Base-by-base conservation (phyloP, 2,888 invertebrate genomes). In the Erebia aethiops region DNA sequence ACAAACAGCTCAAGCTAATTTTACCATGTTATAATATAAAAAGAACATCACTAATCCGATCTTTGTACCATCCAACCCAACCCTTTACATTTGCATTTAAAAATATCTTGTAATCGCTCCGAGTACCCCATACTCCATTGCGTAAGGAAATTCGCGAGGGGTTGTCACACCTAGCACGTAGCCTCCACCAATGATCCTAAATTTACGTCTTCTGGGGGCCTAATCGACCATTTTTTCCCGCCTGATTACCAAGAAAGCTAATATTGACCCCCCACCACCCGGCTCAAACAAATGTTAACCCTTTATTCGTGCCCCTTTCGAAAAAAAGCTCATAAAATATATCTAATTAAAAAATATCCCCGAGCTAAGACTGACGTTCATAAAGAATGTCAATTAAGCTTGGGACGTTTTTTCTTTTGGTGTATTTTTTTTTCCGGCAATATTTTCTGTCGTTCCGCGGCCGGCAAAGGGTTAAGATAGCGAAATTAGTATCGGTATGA, bases 331-430 rank as follows among this genome's bases (percentile, higher is more conserved):
- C 93, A 93, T 94, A 94, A 94, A 94, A 94, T 94, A 94, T 94
- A 94, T 93, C 93, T 94, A 94, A 94, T 94, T 94, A 94, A 93
- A 94, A 94, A 94, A 94, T 93, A 93, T 93, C 91, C 93, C 87
- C 88, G 87, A 89, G 87, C 90, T 88, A 90, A 92, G 92, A 87
- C 92, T 92, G 92, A 91, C 93, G 92, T 86, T 89, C 92, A 92
- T 94, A 94, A 94, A 94, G 94, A 94, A 94, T 93, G 94, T 92
- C 94, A 94, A 94, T 94, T 94, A 94, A 87, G 88, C 76, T 76
- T 81, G 86, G 87, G 90, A 88, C 89, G 86, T 86, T 89, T 91
- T 90, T 89, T 86, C 85, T 87, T 84, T 83, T 63, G 67, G 71
- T 67, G 69, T 71, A 71, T 73, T 60, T 73, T 79, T 26, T 79